Evolutionary conservation across 2,888 invertebrate genomes (phyloP).

Genomic region (Coelinius sp.): DNA sequence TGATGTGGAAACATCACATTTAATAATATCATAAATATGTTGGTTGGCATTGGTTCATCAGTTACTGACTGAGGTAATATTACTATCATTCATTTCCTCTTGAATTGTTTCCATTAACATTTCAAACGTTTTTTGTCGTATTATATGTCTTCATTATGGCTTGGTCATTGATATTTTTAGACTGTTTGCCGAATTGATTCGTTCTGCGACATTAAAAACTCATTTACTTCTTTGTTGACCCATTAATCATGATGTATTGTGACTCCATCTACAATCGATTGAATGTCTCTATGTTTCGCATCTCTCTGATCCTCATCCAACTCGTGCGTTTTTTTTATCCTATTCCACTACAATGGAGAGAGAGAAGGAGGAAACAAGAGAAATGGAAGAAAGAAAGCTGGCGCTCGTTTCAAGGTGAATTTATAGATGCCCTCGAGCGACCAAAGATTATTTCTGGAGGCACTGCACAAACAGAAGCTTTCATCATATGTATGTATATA

Average conservation of each 20-base stretch:
- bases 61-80: too few relatives aligned
- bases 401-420: conserved; percentile 58
- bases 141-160: too few relatives aligned
- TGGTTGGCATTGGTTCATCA: too few relatives aligned
- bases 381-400: conserved; percentile 39
- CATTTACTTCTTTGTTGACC: conserved; percentile 17
- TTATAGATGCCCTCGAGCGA: conserved; percentile 51
- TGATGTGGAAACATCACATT: too few relatives aligned
- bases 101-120: too few relatives aligned
- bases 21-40: too few relatives aligned
- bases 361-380: conserved; percentile 30
- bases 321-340: background rate
- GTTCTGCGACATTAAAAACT: background rate
- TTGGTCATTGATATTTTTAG: background rate
- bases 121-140: too few relatives aligned
- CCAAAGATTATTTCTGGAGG: conserved; percentile 55
- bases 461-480: conserved; percentile 15
- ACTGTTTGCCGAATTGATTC: background rate
- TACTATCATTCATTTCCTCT: too few relatives aligned
- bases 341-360: conserved; percentile 4
- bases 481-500: conserved; percentile 14
- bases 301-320: background rate
- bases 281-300: background rate
- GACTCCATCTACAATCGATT: background rate
- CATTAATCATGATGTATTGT: background rate